phyloP scores from a whole-genome alignment of 23 tunicate genomes.

The Botrylloides violaceus region DNA sequence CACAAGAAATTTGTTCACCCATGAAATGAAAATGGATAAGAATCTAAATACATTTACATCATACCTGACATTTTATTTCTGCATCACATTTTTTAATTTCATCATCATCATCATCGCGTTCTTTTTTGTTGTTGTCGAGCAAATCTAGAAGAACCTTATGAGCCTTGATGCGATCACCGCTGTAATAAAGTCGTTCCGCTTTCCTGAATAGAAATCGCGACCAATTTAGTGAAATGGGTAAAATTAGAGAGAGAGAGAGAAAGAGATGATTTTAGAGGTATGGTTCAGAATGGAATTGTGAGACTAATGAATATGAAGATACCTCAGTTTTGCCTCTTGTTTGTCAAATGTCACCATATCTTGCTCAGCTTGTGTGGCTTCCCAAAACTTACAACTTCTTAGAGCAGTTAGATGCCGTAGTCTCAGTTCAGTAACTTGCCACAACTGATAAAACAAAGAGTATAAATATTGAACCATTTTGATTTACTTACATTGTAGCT shows the following conservation, averaged over 20 bases:
- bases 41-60: neutral
- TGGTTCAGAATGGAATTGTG: too few relatives aligned
- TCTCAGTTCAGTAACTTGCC: constrained; percentile 53
- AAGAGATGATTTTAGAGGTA: too few relatives aligned
- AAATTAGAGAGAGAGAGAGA: too few relatives aligned
- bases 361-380: constrained; percentile 49
- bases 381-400: constrained; percentile 39
- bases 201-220: constrained; percentile 30
- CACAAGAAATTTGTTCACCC: too few relatives aligned
- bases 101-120: neutral
- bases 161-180: constrained; percentile 32
- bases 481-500: too few relatives aligned
- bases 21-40: too few relatives aligned
- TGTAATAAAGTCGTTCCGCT: constrained; percentile 33
- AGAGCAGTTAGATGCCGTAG: constrained; percentile 28
- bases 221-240: neutral
- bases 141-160: constrained; percentile 27
- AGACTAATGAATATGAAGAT: neutral
- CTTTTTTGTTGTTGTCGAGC: neutral
- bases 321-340: constrained; percentile 30
- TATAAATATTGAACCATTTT: too few relatives aligned
- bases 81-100: constrained; percentile 23
- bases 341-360: constrained; percentile 24
- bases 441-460: too few relatives aligned
- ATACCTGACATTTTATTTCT: constrained; percentile 54